A percentile compares a stretch with the other conserved stretches of the same genome.
phyloP scores from a whole-genome alignment of 2,888 invertebrate species.

The Holacanthella duospinosa region DNA sequence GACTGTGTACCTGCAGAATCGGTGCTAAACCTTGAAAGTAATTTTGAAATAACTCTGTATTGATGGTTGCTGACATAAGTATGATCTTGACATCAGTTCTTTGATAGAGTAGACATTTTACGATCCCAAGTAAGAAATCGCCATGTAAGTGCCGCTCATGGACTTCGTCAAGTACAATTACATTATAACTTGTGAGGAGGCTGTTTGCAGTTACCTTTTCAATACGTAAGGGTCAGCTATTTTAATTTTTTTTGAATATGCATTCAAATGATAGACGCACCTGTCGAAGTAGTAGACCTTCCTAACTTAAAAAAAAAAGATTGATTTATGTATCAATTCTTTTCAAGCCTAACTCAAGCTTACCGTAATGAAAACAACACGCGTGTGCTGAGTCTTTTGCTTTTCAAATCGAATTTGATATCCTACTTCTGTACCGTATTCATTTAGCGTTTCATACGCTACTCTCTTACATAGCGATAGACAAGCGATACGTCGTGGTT shows the following conservation, averaged over 20 bases:
- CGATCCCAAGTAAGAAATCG: slow-evolving; percentile 83
- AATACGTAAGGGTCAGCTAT: slow-evolving; percentile 19
- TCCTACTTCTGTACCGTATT: slow-evolving; percentile 78
- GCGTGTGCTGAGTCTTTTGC: slow-evolving; percentile 72
- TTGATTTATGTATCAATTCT: neutral
- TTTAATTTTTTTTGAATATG: no score
- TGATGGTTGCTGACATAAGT: slow-evolving; percentile 98
- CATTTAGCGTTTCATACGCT: slow-evolving; percentile 81
- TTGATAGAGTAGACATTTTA: slow-evolving; percentile 79
- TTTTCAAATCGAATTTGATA: slow-evolving; percentile 95
- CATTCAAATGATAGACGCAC: neutral
- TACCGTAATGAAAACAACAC: slow-evolving; percentile 92
- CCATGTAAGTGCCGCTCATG: slow-evolving; percentile 93
- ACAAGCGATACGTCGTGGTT: slow-evolving; percentile 93
- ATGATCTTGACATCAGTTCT: slow-evolving; percentile 72
- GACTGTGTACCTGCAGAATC: slow-evolving; percentile 74
- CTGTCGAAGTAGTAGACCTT: neutral
- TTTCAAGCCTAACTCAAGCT: no score
- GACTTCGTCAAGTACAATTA: slow-evolving; percentile 91
- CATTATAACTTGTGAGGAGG: slow-evolving; percentile 70
- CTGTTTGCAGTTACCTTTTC: slow-evolving; percentile 70
- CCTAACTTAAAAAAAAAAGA: neutral
- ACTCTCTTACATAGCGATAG: slow-evolving; percentile 90
- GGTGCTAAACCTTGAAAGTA: slow-evolving; percentile 79
- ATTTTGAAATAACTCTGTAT: slow-evolving; percentile 80